These are phyloP conservation scores for Biston betularia DNA, from an alignment of 2,888 invertebrate genomes.

Conservation along the genomic window DNA sequence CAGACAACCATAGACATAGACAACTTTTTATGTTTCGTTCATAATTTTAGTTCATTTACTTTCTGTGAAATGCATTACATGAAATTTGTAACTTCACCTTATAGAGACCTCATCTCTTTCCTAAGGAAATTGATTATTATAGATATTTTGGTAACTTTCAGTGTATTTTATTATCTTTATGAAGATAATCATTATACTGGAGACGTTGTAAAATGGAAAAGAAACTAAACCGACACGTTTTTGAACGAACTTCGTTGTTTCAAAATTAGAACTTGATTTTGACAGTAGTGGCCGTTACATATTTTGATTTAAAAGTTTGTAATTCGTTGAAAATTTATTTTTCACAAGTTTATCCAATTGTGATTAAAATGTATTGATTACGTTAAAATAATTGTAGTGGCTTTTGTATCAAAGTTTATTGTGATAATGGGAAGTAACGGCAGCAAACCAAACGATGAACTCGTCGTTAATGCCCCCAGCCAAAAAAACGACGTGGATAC, in stretches of 20 bases:
- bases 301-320: slow-evolving; percentile 64
- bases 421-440: slow-evolving; percentile 76
- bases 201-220: background rate
- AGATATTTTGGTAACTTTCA: too few relatives aligned
- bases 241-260: slow-evolving; percentile 21
- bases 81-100: too few relatives aligned
- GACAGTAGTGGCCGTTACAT: slow-evolving; percentile 69
- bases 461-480: slow-evolving; percentile 52
- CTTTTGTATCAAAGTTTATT: slow-evolving; percentile 38
- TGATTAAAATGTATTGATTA: slow-evolving; percentile 27
- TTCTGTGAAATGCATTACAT: too few relatives aligned
- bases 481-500: slow-evolving; percentile 65
- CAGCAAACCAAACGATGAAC: slow-evolving; percentile 70
- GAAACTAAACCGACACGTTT: background rate
- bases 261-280: slow-evolving; percentile 30
- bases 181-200: too few relatives aligned
- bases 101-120: too few relatives aligned
- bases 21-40: too few relatives aligned
- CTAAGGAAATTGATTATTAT: too few relatives aligned
- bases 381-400: background rate
- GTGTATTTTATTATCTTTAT: too few relatives aligned
- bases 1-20: too few relatives aligned
- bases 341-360: slow-evolving; percentile 7
- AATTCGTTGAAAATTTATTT: slow-evolving; percentile 14
- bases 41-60: too few relatives aligned